Percentiles rank a stretch among this genome's conserved stretches.
phyloP scores from a whole-genome alignment of 2,888 invertebrate species.

The Encarsia formosa region DNA sequence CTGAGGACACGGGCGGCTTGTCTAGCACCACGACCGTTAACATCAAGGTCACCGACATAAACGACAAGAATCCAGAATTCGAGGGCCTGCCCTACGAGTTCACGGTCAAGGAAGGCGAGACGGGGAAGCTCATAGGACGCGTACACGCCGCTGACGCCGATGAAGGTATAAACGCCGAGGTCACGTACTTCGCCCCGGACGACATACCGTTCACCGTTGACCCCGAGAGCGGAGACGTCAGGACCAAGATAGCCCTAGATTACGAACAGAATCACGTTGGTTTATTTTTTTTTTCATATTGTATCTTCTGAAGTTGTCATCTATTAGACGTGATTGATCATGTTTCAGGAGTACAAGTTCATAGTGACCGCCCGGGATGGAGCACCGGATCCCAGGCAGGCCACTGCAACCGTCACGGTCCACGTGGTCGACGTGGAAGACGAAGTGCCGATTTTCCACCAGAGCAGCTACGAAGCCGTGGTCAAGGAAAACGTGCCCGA shows the following conservation, averaged over 20 bases:
- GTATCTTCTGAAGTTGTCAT: background rate
- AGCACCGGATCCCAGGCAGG: conserved; percentile 77
- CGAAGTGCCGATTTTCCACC: conserved; percentile 75
- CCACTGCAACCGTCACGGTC: conserved; percentile 82
- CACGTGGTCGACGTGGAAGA: conserved; percentile 76
- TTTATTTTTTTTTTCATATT: conserved; percentile 16
- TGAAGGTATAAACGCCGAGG: conserved; percentile 77
- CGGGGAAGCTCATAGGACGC: conserved; percentile 60
- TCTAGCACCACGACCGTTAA: conserved; percentile 80
- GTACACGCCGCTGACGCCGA: conserved; percentile 84
- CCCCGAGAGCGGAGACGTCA: conserved; percentile 73
- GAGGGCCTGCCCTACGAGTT: conserved; percentile 77
- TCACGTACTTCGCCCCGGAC: conserved; percentile 74
- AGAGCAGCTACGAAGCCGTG: conserved; percentile 68
- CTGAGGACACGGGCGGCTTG: conserved; percentile 80
- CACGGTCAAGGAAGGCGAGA: conserved; percentile 71
- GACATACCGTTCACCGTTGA: conserved; percentile 78
- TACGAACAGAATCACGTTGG: conserved; percentile 75
- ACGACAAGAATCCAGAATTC: conserved; percentile 88
- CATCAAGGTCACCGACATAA: conserved; percentile 85
- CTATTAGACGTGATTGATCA: background rate
- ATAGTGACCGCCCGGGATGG: conserved; percentile 87
- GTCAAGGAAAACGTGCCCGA: conserved; percentile 85
- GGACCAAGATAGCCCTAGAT: conserved; percentile 70
- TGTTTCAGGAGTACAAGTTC: conserved; percentile 67